Evolutionary conservation across 2,113 vertebrate species (phyloP).

Genomic region (Lophura nycthemera): DNA sequence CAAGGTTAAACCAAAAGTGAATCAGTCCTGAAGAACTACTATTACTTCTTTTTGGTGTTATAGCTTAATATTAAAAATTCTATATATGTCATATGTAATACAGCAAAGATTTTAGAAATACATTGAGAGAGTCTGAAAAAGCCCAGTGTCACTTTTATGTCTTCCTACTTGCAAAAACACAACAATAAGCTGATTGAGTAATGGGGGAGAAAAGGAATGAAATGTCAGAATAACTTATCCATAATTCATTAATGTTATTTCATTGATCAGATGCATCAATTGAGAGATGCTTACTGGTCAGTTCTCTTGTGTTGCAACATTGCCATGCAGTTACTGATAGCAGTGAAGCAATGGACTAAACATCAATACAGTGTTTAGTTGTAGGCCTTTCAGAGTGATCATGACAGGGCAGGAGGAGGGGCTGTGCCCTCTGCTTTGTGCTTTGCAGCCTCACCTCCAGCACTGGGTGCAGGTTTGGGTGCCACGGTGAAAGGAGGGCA

Average conservation of each 20-base stretch:
- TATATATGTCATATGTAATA: neutral
- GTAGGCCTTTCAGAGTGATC: neutral
- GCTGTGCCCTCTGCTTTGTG: neutral
- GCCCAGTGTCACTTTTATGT: neutral
- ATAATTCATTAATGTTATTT: neutral
- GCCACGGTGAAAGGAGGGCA: neutral
- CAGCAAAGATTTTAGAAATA: neutral
- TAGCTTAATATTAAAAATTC: neutral
- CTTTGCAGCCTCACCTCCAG: neutral
- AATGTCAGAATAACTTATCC: neutral
- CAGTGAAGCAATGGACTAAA: neutral
- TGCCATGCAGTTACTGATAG: neutral
- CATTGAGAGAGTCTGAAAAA: neutral
- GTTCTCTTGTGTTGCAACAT: neutral
- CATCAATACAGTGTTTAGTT: neutral
- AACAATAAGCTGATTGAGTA: neutral
- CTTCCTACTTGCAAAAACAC: neutral
- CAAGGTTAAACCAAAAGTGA: neutral
- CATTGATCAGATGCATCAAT: neutral
- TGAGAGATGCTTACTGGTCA: neutral
- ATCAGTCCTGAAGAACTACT: neutral
- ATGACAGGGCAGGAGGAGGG: neutral
- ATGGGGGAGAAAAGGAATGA: fast-evolving
- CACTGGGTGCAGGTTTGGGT: neutral
- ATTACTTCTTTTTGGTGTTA: neutral